Percentiles rank a stretch among this genome's conserved stretches.
These are phyloP conservation scores for Zaprionus camerounensis DNA, from an alignment of 1,140 invertebrate genomes.

Conservation along the genomic window DNA sequence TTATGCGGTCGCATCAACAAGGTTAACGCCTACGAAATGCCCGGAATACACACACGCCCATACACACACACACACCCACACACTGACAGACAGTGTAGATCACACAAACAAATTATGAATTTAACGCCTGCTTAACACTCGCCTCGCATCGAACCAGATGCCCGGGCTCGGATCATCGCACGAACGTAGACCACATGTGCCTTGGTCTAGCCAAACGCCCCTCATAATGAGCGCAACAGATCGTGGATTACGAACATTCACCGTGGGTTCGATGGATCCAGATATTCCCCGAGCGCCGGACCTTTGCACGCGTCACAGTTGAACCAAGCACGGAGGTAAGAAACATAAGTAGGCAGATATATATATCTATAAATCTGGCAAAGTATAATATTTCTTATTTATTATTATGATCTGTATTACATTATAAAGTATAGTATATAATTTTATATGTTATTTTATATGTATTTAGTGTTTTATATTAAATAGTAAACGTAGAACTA, in stretches of 20 bases:
- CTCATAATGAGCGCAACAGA: slow-evolving; percentile 68
- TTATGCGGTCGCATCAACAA: slow-evolving; percentile 72
- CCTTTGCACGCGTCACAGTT: slow-evolving; percentile 30
- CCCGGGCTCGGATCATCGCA: slow-evolving; percentile 49
- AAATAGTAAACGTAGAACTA: no score
- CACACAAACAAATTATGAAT: slow-evolving; percentile 49
- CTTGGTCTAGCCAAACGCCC: slow-evolving; percentile 57
- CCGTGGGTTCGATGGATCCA: slow-evolving; percentile 16
- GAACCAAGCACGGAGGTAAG: slow-evolving; percentile 11
- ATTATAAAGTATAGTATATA: no score
- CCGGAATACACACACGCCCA: background rate
- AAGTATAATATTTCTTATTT: no score
- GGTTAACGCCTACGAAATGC: slow-evolving; percentile 69
- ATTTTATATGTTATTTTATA: no score
- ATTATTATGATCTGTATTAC: no score
- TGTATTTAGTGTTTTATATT: no score
- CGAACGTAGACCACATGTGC: slow-evolving; percentile 56
- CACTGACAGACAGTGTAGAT: background rate
- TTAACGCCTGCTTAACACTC: slow-evolving; percentile 63
- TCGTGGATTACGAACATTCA: slow-evolving; percentile 29
- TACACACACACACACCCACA: slow-evolving; percentile 13
- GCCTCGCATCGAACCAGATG: slow-evolving; percentile 48
- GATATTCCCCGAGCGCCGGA: slow-evolving; percentile 19
- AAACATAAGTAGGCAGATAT: background rate
- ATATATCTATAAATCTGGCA: background rate